Base-by-base conservation (phyloP, 2,113 vertebrate genomes). In the Panthera uncia region DNA sequence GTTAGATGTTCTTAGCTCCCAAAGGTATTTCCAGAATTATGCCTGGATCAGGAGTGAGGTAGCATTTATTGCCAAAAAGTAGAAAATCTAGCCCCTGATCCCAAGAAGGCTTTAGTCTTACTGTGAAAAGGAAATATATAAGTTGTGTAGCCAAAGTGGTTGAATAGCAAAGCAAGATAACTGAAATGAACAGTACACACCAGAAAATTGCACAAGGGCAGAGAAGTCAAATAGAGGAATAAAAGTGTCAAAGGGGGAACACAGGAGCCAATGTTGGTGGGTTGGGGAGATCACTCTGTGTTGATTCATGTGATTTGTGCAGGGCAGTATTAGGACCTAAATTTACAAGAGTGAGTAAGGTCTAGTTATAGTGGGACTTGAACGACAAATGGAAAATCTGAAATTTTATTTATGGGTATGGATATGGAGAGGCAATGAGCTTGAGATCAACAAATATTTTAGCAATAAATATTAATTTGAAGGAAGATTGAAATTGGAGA, bases 271-370 rank as follows among this genome's bases (percentile, higher is more conserved):
- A 0, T 52, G 11, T 23, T 25, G 29, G 29, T 52, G 5, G n/a
- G 9, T 7, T 45, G 14, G 23, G 19, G 8, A 7, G n/a, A 5
- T 27, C 5, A 2, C 1, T 0, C 18, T 19, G 31, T 48, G 31
- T 11, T 63, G 38, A 29, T 5, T 5, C 4, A 4, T 11, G 13
- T 45, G 19, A 66, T 90, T 12, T 57, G 18, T 38, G 10, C 25
- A 29, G 74, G 69, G 38, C 33, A 25, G 10, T 66, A 6, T 38
- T 11, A 0, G 23, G 18, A 52, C 33, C 23, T 65, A 27, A n/a
- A 23, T 94, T 85, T 36, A 21, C 4, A 36, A n/a, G 61, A 57
- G 3, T 45, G 29, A 25, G 65, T 36, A 9, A 78, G 4, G 5
- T 5, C 73, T 31, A 55, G 29, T 76, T 68, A 8, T 5, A 55